A percentile compares a stretch with the other conserved stretches of the same genome.
Conservation (phyloP, 2,888 invertebrate genomes). For the Brachynemurus nebulosus region DNA sequence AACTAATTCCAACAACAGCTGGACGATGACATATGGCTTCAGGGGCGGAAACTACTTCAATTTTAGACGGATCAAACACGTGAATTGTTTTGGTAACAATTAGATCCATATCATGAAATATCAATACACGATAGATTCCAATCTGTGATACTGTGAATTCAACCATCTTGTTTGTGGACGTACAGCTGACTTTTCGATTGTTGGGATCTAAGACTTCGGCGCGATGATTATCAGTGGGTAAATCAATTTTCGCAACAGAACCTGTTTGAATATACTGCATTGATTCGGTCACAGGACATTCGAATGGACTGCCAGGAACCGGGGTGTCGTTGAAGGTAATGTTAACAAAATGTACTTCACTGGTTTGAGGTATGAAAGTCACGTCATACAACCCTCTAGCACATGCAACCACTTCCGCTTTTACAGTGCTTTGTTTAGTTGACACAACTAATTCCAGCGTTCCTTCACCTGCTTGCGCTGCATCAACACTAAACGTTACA, state of each 20-base stretch:
- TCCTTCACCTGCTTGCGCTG: conserved; percentile 89
- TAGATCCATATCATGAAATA: conserved; percentile 22
- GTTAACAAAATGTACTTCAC: conserved; percentile 79
- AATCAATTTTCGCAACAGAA: conserved; percentile 42
- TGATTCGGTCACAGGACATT: conserved; percentile 53
- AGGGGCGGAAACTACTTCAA: conserved; percentile 26
- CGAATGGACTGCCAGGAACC: conserved; percentile 82
- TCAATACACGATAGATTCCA: conserved; percentile 9
- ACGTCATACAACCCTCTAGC: conserved; percentile 86
- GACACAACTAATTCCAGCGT: conserved; percentile 84
- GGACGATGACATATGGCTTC: conserved; percentile 72
- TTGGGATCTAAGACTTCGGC: conserved; percentile 53
- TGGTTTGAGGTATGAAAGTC: conserved; percentile 82
- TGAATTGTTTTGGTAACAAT: conserved; percentile 37
- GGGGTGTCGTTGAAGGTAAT: conserved; percentile 90
- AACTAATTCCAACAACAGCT: conserved; percentile 56
- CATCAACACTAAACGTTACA: conserved; percentile 86
- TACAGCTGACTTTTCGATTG: conserved; percentile 36
- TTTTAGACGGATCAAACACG: conserved; percentile 55
- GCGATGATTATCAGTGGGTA: conserved; percentile 45
- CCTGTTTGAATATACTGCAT: conserved; percentile 62
- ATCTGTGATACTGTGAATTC: conserved; percentile 39
- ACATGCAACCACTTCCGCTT: conserved; percentile 78
- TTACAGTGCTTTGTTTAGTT: conserved; percentile 77
- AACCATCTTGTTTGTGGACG: conserved; percentile 28